Conservation (phyloP, 2,113 vertebrate genomes). For the Mormyrus iriodes region DNA sequence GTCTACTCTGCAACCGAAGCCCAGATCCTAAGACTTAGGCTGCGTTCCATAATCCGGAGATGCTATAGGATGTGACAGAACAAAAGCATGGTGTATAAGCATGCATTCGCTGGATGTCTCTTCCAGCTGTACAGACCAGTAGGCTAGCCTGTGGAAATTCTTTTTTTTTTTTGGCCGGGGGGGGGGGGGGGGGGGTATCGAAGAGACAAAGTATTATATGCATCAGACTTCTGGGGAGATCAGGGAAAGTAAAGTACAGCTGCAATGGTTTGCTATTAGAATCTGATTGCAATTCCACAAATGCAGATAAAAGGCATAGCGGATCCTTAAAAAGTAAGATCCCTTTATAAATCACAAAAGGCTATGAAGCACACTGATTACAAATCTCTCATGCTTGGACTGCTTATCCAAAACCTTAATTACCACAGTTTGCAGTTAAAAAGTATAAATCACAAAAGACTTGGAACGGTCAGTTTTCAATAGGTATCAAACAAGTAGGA, state of each 20-base stretch:
- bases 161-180: slow-evolving; percentile 4
- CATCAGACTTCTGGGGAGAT: slow-evolving; percentile 29
- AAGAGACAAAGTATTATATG: slow-evolving; percentile 29
- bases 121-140: not conserved
- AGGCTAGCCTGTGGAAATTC: slow-evolving; percentile 12
- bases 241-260: slow-evolving; percentile 37
- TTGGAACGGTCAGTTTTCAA: not conserved
- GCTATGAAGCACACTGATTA: slow-evolving; percentile 23
- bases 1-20: not conserved
- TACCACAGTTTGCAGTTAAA: not conserved
- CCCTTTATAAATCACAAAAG: slow-evolving; percentile 28
- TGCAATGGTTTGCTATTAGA: slow-evolving; percentile 20
- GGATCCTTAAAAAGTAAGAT: slow-evolving; percentile 29
- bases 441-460: slow-evolving; percentile 22
- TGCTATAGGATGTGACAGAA: not conserved
- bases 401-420: slow-evolving; percentile 5
- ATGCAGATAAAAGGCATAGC: slow-evolving; percentile 33
- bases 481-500: not conserved
- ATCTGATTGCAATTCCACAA: slow-evolving; percentile 33
- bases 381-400: slow-evolving; percentile 29
- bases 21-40: no score
- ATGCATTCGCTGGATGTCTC: not conserved
- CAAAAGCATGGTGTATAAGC: not conserved
- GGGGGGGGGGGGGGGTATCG: not conserved
- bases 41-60: not conserved